A percentile compares a stretch with the other conserved stretches of the same genome.
Conservation (phyloP, 2,797 vertebrate species). For the Merluccius polli region DNA sequence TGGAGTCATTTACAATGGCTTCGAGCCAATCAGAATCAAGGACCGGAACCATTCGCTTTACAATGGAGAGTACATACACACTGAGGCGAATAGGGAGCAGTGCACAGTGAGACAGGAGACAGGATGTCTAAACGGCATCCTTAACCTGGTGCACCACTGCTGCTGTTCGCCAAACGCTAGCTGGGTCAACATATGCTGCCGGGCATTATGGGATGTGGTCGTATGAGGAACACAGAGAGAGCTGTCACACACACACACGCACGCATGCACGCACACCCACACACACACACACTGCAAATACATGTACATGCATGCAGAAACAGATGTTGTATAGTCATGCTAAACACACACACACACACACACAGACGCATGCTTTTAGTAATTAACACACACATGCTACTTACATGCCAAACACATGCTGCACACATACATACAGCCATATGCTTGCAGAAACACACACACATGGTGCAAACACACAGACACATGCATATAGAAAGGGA, state of each 20-base stretch:
- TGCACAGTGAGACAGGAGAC: conserved; percentile 38
- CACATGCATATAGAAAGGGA: background rate
- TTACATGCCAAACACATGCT: background rate
- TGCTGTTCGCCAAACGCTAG: conserved; percentile 63
- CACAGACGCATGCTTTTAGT: background rate
- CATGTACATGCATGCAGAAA: background rate
- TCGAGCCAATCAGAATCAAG: no score
- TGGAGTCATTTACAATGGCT: no score
- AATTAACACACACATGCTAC: background rate
- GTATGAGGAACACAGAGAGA: background rate
- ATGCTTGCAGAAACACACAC: background rate
- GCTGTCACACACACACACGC: conserved; percentile 24
- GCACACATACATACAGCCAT: background rate
- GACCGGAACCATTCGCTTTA: no score
- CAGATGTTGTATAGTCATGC: background rate
- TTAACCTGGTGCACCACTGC: conserved; percentile 58
- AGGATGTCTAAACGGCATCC: conserved; percentile 60
- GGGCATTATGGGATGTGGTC: conserved; percentile 21
- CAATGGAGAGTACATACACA: background rate
- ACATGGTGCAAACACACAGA: background rate
- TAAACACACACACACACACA: background rate
- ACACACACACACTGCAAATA: conserved; percentile 6
- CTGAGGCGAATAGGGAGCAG: background rate
- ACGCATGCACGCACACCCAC: conserved; percentile 10
- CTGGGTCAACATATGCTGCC: conserved; percentile 69